Conservation (phyloP, 2,113 vertebrate genomes). For the Dissostichus mawsoni region DNA sequence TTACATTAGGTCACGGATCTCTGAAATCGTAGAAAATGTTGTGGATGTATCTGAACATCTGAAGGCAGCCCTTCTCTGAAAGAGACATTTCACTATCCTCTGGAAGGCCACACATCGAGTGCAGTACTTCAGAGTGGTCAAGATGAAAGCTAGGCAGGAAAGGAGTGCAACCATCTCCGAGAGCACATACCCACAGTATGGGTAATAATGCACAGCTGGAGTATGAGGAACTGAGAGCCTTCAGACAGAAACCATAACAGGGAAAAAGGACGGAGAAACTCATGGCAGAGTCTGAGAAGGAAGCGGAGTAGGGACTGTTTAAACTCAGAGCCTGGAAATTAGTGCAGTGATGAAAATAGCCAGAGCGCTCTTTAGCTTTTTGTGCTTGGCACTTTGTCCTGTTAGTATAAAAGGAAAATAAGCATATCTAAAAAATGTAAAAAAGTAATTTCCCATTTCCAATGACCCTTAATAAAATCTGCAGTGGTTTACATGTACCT, state of each 20-base stretch:
- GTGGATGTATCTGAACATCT: slow-evolving; percentile 27
- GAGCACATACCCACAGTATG: slow-evolving; percentile 79
- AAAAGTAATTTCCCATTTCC: background rate
- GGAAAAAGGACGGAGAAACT: slow-evolving; percentile 37
- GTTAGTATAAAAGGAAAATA: background rate
- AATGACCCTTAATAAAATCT: too few species aligned
- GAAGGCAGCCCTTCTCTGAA: slow-evolving; percentile 18
- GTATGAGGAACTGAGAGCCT: slow-evolving; percentile 45
- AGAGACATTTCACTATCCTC: slow-evolving; percentile 33
- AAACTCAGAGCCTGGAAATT: slow-evolving; percentile 25
- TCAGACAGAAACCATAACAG: slow-evolving; percentile 49
- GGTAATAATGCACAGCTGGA: slow-evolving; percentile 72
- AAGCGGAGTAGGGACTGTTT: slow-evolving; percentile 12
- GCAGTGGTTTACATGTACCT: slow-evolving; percentile 91
- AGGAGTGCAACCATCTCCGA: slow-evolving; percentile 66
- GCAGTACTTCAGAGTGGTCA: slow-evolving; percentile 45
- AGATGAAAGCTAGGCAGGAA: slow-evolving; percentile 72
- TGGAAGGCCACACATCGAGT: slow-evolving; percentile 54
- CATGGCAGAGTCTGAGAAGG: slow-evolving; percentile 16
- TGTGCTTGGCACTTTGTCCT: background rate
- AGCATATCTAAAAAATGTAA: background rate
- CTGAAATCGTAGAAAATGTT: background rate
- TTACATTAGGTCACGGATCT: background rate
- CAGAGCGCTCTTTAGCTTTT: background rate
- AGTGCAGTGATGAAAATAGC: background rate